A percentile compares a stretch with the other conserved stretches of the same genome.
phyloP scores from a whole-genome alignment of 2,888 invertebrate genomes.

The Sympetrum striolatum region DNA sequence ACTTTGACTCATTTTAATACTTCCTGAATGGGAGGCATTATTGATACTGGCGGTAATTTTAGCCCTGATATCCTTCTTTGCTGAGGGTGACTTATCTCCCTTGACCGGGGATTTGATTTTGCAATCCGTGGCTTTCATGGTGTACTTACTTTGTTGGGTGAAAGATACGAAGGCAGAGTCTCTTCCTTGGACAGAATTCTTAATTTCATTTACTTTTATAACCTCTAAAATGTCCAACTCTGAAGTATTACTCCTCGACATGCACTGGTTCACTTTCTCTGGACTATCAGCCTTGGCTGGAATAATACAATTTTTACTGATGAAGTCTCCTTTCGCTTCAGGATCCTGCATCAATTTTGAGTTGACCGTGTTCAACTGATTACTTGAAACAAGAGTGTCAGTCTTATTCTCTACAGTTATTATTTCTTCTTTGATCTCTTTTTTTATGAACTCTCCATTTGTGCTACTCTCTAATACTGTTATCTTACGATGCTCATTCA shows the following conservation, averaged over 20 bases:
- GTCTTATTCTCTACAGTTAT: background rate
- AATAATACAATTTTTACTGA: background rate
- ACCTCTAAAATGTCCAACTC: constrained; percentile 31
- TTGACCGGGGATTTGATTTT: background rate
- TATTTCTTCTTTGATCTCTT: background rate
- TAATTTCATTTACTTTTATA: constrained; percentile 46
- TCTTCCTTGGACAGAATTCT: constrained; percentile 39
- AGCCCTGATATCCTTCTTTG: background rate
- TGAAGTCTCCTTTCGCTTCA: background rate
- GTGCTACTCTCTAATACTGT: constrained; percentile 5
- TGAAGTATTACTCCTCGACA: constrained; percentile 38
- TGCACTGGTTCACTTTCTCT: constrained; percentile 47
- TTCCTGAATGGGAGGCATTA: background rate
- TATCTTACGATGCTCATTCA: background rate
- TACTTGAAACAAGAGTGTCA: background rate
- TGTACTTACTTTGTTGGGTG: background rate
- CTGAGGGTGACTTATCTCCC: background rate
- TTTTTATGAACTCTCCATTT: background rate
- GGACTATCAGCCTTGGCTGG: background rate
- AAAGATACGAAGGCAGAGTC: constrained; percentile 46
- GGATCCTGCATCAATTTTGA: background rate
- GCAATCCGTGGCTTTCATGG: background rate
- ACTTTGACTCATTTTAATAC: background rate
- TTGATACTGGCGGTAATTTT: background rate
- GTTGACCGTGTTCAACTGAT: background rate